These are phyloP conservation scores for Ochlodes sylvanus DNA, from an alignment of 2,888 invertebrate genomes.

Conservation along the genomic window DNA sequence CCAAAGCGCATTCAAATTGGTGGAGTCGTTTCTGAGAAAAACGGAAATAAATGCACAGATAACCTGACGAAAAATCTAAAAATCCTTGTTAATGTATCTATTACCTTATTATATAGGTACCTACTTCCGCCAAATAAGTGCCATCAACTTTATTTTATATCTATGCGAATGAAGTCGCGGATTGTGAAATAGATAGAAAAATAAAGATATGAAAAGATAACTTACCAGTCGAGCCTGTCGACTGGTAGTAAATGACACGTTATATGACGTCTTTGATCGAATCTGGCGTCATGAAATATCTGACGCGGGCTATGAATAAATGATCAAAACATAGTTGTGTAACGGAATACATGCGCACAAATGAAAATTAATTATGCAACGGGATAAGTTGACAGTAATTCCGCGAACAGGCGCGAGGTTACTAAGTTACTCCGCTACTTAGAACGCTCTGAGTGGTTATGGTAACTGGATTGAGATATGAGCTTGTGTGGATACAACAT, in stretches of 20 bases:
- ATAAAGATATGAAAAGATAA: background rate
- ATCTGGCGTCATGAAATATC: slow-evolving; percentile 59
- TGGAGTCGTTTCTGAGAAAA: too few species aligned
- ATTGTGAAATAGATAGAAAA: too few species aligned
- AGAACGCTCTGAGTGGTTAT: slow-evolving; percentile 44
- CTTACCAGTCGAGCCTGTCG: background rate
- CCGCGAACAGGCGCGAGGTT: slow-evolving; percentile 55
- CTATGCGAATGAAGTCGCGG: too few species aligned
- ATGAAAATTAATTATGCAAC: slow-evolving; percentile 77
- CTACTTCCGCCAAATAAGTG: too few species aligned
- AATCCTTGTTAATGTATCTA: too few species aligned
- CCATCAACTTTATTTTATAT: too few species aligned
- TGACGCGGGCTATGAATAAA: slow-evolving; percentile 66
- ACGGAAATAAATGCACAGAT: too few species aligned
- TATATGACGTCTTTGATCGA: slow-evolving; percentile 56
- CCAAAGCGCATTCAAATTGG: too few species aligned
- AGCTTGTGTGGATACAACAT: slow-evolving; percentile 11
- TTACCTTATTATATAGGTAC: too few species aligned
- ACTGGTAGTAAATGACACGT: slow-evolving; percentile 40
- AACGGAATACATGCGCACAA: slow-evolving; percentile 63
- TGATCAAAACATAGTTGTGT: slow-evolving; percentile 65
- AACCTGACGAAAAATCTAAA: too few species aligned
- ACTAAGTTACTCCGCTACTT: slow-evolving; percentile 44
- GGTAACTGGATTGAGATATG: slow-evolving; percentile 41
- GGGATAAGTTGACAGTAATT: slow-evolving; percentile 77